Evolutionary conservation across 1,140 invertebrate genomes (phyloP), one percentile per base, ranked within the genome.

Genomic region (Aphelinus atriplicis): DNA sequence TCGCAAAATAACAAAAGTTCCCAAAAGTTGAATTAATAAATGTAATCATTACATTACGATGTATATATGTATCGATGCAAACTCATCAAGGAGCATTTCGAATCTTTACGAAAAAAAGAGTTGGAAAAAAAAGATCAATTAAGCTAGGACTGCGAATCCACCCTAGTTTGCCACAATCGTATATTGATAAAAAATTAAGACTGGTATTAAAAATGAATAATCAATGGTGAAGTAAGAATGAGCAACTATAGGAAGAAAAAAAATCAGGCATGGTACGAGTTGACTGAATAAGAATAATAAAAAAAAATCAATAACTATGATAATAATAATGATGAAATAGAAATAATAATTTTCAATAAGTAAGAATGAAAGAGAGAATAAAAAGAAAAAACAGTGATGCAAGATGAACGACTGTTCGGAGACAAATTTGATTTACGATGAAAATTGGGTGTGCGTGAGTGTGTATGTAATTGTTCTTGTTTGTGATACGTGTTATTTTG

Each of bases 161-260:
- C 26, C 48, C 47, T 68, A 43, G n/a, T 61, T 55, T 2, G 58
- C 57, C 42, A n/a, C 56, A 46, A 60, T 61, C 10, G 57, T 60
- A 7, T 26, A 60, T 75, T 63, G 10, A 61, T 50, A 57, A 66
- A 57, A 10, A 53, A 62, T 63, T 42, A 75, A 76, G 75, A 76
- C 75, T 76, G 75, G 63, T 76, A 71, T 57, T 71, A 60, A 72
- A 71, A 76, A 60, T 71, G 71, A 73, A 71, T 72, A 67, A 67
- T 70, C 10, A 9, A 64, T 71, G 56, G 65, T 58, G 66, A 56
- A 60, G 50, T 56, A 46, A 70, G n/a, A 60, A 58, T 56, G 50
- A 60, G 46, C 2, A 42, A 61, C 62, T 56, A 64, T 42, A 53
- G 9, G 63, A 45, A 10, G 50, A 65, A n/a, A 51, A n/a, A 51